Conservation (phyloP, 37 sponge, comb jelly and placozoan species). For the Petrosia ficiformis region DNA sequence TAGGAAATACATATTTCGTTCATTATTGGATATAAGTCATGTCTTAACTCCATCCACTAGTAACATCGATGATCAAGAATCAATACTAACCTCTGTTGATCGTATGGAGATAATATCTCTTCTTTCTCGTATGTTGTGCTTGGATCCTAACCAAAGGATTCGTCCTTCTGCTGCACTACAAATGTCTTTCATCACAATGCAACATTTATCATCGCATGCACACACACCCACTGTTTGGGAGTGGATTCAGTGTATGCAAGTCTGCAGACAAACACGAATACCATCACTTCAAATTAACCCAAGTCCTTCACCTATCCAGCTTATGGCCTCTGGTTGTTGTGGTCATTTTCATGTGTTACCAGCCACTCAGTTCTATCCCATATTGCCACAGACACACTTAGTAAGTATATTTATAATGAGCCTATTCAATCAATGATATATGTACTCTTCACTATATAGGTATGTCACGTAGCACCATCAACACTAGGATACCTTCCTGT, state of each 20-base stretch:
- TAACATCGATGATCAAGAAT: not conserved
- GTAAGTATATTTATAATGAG: no score
- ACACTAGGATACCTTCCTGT: constrained; percentile 8
- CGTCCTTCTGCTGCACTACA: constrained; percentile 56
- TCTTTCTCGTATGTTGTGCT: constrained; percentile 42
- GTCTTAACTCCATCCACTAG: not conserved
- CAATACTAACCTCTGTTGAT: constrained; percentile 12
- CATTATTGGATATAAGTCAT: constrained; percentile 33
- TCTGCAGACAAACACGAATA: constrained; percentile 15
- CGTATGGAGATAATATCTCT: constrained; percentile 69
- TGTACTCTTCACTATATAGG: not conserved
- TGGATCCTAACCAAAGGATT: constrained; percentile 60
- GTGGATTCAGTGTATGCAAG: constrained; percentile 61
- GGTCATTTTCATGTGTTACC: not conserved
- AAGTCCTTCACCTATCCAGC: constrained; percentile 11
- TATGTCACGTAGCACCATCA: constrained; percentile 11
- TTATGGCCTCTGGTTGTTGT: no score
- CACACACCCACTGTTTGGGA: constrained; percentile 29
- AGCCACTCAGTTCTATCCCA: not conserved
- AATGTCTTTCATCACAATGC: constrained; percentile 85
- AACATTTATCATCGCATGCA: constrained; percentile 71
- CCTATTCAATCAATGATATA: no score
- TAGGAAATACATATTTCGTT: constrained; percentile 71
- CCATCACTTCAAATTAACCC: not conserved
- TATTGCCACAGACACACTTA: not conserved